Evolutionary conservation across 2,888 invertebrate species (phyloP), one percentile per base, ranked within the genome.

Genomic region (Amphipyra tragopoginis): DNA sequence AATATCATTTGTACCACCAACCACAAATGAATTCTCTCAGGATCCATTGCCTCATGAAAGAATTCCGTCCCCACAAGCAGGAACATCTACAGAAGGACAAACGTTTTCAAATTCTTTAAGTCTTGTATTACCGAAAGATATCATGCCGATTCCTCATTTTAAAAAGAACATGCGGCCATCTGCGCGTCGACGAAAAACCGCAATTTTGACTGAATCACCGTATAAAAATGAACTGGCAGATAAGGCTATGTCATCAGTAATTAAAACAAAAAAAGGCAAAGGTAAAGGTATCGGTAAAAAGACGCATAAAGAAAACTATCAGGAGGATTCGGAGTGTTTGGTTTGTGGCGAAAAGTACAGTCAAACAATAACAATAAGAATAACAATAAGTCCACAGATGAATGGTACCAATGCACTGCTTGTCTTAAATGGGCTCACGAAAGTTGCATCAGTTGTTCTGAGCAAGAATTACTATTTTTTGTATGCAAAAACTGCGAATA

Each of bases 141-240:
- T 29, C 4, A 29, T 29, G 29, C 4, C 7, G 29, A 29, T 29
- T 29, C 29, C 29, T 5, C 29, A 29, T 7, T 5, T 29, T 29
- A 29, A 29, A 29, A 29, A 29, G n/a, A 29, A 29, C 29, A 29
- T 29, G 7, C 29, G 29, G 29, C 29, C 29, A 29, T 29, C 29
- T 29, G 7, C 7, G 7, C 29, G 29, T 5, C 7, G 29, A 29
- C 5, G 29, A 34, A 34, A 47, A 47, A 48, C 34, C 34, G 48
- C 15, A 33, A 48, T 48, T 48, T 48, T n/a, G 48, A 48, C 48
- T 48, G 48, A 48, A 48, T 48, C 48, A 34, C 48, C 48, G 14
- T 48, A 48, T 36, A 48, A 15, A 48, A 48, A 36, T 48, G 34
- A 48, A 34, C 15, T 36, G 34, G 48, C 11, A 48, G 15, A 34